These are phyloP conservation scores for Cephonodes hylas DNA, from an alignment of 2,888 invertebrate species.

Conservation along the genomic window DNA sequence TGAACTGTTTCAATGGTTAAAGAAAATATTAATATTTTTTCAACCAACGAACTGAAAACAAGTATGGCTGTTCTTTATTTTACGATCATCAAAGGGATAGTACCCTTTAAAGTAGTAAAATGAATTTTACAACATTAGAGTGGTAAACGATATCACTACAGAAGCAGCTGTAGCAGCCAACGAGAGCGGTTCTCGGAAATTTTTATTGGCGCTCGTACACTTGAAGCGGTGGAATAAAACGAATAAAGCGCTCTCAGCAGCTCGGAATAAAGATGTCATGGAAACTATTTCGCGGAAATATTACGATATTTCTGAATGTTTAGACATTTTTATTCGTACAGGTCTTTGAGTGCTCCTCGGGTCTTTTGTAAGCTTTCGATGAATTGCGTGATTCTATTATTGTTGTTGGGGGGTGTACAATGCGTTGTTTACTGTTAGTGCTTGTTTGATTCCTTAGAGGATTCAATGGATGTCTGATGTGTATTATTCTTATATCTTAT, in stretches of 20 bases:
- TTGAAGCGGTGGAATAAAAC: not conserved
- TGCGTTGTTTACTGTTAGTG: no score
- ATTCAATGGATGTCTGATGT: no score
- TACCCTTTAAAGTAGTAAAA: not conserved
- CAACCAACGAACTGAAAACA: no score
- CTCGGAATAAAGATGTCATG: not conserved
- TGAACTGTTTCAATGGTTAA: no score
- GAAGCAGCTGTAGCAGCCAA: not conserved
- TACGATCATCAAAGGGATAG: no score
- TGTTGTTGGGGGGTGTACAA: no score
- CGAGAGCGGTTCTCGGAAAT: not conserved
- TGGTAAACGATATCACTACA: not conserved
- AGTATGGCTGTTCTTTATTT: no score
- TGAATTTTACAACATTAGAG: not conserved
- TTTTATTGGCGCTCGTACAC: not conserved
- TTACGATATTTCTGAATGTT: not conserved
- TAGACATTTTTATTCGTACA: not conserved
- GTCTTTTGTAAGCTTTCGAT: not conserved
- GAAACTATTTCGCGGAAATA: not conserved
- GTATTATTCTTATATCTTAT: no score
- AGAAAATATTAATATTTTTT: no score
- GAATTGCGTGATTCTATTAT: no score
- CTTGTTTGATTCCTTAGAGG: no score
- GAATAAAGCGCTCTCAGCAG: not conserved
- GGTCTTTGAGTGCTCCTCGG: not conserved